These are phyloP conservation scores for Sarotherodon lohbergeri DNA, from an alignment of 2,113 vertebrate genomes.

Conservation along the genomic window DNA sequence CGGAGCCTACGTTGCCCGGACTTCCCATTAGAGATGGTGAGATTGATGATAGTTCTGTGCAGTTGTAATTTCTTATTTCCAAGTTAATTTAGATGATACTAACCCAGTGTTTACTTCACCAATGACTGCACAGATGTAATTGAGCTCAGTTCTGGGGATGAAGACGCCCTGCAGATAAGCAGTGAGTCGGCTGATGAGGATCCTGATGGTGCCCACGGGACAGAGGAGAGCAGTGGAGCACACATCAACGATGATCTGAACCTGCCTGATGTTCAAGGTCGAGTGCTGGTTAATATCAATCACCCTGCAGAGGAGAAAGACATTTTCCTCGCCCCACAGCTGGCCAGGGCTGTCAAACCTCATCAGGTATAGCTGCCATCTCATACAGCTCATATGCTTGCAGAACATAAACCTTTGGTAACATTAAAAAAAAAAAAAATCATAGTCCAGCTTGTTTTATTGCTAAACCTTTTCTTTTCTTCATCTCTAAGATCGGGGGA, in stretches of 20 bases:
- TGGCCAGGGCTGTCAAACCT: slow-evolving; percentile 94
- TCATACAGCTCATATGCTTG: background rate
- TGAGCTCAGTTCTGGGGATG: slow-evolving; percentile 95
- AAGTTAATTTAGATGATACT: background rate
- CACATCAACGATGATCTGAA: slow-evolving; percentile 92
- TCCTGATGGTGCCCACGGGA: slow-evolving; percentile 64
- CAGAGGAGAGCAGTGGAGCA: slow-evolving; percentile 90
- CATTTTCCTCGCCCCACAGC: slow-evolving; percentile 89
- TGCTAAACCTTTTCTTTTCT: background rate
- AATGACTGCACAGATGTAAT: slow-evolving; percentile 81
- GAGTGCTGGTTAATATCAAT: slow-evolving; percentile 94
- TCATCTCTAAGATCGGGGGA: slow-evolving; percentile 83
- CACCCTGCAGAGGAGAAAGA: slow-evolving; percentile 94
- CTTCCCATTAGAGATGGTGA: slow-evolving; percentile 82
- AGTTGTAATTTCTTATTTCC: background rate
- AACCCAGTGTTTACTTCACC: background rate
- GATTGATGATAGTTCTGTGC: background rate
- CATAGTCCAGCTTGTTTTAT: background rate
- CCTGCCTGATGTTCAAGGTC: slow-evolving; percentile 86
- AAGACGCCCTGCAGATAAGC: slow-evolving; percentile 87
- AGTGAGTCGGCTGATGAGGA: slow-evolving; percentile 91
- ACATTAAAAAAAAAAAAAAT: background rate
- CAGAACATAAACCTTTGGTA: background rate
- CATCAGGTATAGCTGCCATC: slow-evolving; percentile 82
- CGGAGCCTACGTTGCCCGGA: slow-evolving; percentile 61